Conservation (phyloP, 1,140 invertebrate genomes). For the Scaptodrosophila lebanonensis region DNA sequence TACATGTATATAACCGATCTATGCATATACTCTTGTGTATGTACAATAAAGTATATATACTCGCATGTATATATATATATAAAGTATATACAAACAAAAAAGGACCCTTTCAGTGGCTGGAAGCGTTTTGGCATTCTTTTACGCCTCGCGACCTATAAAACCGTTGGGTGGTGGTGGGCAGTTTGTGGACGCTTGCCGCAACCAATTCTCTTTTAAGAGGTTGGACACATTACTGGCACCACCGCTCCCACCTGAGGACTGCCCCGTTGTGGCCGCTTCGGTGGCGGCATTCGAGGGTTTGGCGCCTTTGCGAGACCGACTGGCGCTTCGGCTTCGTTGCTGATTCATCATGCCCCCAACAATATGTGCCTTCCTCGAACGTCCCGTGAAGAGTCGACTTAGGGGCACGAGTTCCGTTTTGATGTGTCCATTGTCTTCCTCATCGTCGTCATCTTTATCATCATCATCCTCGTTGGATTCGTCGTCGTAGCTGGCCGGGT, state of each 20-base stretch:
- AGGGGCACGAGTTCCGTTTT: conserved; percentile 69
- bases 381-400: too few relatives aligned
- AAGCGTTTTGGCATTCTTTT: conserved; percentile 17
- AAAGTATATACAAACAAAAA: conserved; percentile 37
- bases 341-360: conserved; percentile 15
- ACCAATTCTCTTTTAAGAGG: conserved; percentile 66
- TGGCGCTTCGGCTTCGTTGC: conserved; percentile 46
- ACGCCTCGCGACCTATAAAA: conserved; percentile 71
- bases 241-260: conserved; percentile 2
- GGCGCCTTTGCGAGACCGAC: conserved; percentile 41
- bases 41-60: too few relatives aligned
- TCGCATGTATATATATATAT: conserved; percentile 9
- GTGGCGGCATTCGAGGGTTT: conserved; percentile 19
- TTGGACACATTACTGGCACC: conserved; percentile 45
- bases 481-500: too few relatives aligned
- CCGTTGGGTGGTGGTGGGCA: conserved; percentile 66
- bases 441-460: conserved; percentile 42
- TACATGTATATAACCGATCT: conserved; percentile 1
- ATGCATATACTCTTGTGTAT: conserved; percentile 1
- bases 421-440: conserved; percentile 54
- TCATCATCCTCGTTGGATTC: too few relatives aligned
- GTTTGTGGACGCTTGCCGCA: conserved; percentile 37
- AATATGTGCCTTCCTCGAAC: too few relatives aligned
- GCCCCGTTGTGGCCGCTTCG: conserved; percentile 16
- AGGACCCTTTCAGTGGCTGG: not conserved